These are phyloP conservation scores for Lycodopsis pacificus DNA, from an alignment of 2,797 vertebrate genomes.

Conservation along the genomic window DNA sequence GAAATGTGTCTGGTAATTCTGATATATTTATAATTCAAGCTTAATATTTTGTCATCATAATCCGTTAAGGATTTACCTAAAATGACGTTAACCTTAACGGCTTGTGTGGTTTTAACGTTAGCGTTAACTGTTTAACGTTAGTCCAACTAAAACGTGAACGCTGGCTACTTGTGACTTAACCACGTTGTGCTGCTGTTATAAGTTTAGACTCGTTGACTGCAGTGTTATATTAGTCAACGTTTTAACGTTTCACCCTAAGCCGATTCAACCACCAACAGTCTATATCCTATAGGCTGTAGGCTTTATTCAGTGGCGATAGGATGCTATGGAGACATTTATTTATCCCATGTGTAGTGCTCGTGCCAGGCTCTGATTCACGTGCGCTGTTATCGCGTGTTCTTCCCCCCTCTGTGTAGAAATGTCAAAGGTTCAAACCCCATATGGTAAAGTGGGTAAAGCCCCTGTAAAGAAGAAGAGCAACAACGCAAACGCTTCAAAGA, in stretches of 20 bases:
- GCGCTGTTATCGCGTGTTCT: background rate
- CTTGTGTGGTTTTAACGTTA: too few relatives aligned
- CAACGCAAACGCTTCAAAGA: rapidly evolving
- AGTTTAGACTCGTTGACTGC: background rate
- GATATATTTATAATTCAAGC: background rate
- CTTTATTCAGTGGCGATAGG: background rate
- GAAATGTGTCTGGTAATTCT: conserved; percentile 40
- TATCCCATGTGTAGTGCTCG: background rate
- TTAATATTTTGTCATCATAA: rapidly evolving
- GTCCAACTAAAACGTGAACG: background rate
- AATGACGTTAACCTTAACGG: too few relatives aligned
- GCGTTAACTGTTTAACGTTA: background rate
- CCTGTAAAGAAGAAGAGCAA: background rate
- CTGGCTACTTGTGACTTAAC: background rate
- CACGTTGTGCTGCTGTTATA: conserved; percentile 27
- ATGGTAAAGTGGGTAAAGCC: background rate
- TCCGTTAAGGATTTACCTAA: rapidly evolving
- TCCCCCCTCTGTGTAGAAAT: conserved; percentile 46
- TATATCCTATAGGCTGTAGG: rapidly evolving
- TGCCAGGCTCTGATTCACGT: background rate
- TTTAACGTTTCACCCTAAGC: background rate
- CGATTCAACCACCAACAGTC: background rate
- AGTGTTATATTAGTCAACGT: background rate
- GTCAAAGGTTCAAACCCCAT: conserved; percentile 7
- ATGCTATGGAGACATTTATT: background rate